Evolutionary conservation across 2,113 vertebrate genomes (phyloP), one percentile per base, ranked within the genome.

Genomic region (Alexandromys fortis): DNA sequence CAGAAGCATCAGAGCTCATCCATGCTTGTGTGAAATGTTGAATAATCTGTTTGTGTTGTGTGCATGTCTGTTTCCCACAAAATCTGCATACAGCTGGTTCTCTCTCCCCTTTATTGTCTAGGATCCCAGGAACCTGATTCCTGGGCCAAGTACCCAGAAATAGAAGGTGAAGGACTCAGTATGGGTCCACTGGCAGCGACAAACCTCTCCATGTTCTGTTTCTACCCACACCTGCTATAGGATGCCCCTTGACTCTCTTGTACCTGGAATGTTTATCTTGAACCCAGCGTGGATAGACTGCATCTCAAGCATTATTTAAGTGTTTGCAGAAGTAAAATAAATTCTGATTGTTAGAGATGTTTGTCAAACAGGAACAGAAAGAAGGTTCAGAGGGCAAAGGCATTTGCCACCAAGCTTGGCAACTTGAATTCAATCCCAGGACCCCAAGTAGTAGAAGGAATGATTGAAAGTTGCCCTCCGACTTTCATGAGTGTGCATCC

Each of bases 231-330:
- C 9, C 3, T 16, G 30, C 58, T 30, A 1, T 73, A 42, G 17
- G 35, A 63, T 91, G 30, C 82, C 21, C 92, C 35, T 52, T 76
- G 45, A 77, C 68, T 91, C 45, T 8, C 16, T 94, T 45, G 8
- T 78, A 58, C 79, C 89, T 83, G 86, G 67, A 79, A 47, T 94
- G 68, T 72, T 97, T 92, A 94, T 91, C 75, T 94, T 96, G 90
- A 78, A 42, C 28, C 94, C 94, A 28, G 12, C 89, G 94, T 90
- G 8, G 4, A 77, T 68, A 63, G 38, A 72, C 33, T n/a, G 0
- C 2, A 61, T 92, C 92, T 91, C 52, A 79, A 19, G n/a, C 24
- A 70, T 75, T 55, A 83, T 47, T 30, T 72, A 0, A 11, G 61
- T 91, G 11, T 95, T 90, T 89, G 16, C 67, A 83, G 76, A 86